Conservation (phyloP, 2,888 invertebrate genomes). For the Mamestra brassicae region DNA sequence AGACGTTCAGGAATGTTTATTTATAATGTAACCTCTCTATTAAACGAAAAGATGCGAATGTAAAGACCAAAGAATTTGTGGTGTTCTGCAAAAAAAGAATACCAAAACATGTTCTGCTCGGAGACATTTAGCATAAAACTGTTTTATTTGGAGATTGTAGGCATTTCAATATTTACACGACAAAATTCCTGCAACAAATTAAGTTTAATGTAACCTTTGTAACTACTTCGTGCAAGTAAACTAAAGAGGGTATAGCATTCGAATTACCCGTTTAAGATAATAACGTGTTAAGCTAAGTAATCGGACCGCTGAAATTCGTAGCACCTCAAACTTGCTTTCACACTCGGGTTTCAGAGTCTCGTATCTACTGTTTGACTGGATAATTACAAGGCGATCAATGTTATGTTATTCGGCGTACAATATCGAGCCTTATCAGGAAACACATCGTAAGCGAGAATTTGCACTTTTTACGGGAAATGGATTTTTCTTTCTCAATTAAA, state of each 20-base stretch:
- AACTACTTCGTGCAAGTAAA: neutral
- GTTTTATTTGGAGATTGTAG: neutral
- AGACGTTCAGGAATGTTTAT: neutral
- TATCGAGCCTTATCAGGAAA: no score
- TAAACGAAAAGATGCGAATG: slow-evolving; percentile 1
- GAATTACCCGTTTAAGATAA: slow-evolving; percentile 3
- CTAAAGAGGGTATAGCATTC: neutral
- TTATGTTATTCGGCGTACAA: neutral
- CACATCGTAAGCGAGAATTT: no score
- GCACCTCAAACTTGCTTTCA: slow-evolving; percentile 7
- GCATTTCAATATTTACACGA: neutral
- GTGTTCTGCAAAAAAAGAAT: neutral
- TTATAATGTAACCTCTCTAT: neutral
- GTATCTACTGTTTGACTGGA: neutral
- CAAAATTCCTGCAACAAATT: neutral
- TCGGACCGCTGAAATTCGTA: slow-evolving; percentile 3
- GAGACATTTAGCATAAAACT: neutral
- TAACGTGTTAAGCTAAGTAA: slow-evolving; percentile 8
- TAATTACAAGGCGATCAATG: neutral
- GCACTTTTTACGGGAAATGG: no score
- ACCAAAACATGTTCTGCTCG: slow-evolving; percentile 1
- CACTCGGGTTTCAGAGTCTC: neutral
- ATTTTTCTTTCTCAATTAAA: no score
- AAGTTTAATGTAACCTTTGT: neutral
- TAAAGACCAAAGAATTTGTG: neutral